Conservation (phyloP, 1,140 invertebrate genomes). For the Drosophila takahashii region DNA sequence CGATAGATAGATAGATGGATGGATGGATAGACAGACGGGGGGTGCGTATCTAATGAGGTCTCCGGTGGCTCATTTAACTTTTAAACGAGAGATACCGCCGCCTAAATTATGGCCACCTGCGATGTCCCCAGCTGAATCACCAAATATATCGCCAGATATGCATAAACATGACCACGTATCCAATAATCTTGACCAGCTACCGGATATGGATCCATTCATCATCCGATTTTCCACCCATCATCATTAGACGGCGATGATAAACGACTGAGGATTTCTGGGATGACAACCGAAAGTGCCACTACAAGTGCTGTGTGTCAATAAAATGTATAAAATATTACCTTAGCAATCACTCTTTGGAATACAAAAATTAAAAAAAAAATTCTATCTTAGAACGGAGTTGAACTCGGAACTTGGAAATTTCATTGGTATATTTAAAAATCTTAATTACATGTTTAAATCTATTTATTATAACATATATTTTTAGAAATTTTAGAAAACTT, state of each 20-base stretch:
- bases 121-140: conserved; percentile 52
- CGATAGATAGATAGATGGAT: conserved; percentile 7
- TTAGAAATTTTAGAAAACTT: no score
- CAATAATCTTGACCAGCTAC: conserved; percentile 41
- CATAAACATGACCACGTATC: conserved; percentile 29
- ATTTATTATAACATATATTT: no score
- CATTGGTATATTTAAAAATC: no score
- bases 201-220: conserved; percentile 72
- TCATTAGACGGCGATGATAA: conserved; percentile 23
- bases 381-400: no score
- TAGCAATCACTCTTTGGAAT: neutral
- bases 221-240: conserved; percentile 25
- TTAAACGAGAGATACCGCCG: conserved; percentile 36
- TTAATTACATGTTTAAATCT: no score
- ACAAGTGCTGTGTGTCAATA: neutral
- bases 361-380: neutral
- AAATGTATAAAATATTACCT: neutral
- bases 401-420: neutral
- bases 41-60: conserved; percentile 58
- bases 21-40: conserved; percentile 18
- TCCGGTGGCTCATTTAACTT: conserved; percentile 61
- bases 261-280: neutral
- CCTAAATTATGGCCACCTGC: conserved; percentile 67
- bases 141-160: conserved; percentile 40
- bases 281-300: conserved; percentile 4